These are phyloP conservation scores for Scrobipalpa atriplicella DNA, from an alignment of 2,888 invertebrate species.

Conservation along the genomic window DNA sequence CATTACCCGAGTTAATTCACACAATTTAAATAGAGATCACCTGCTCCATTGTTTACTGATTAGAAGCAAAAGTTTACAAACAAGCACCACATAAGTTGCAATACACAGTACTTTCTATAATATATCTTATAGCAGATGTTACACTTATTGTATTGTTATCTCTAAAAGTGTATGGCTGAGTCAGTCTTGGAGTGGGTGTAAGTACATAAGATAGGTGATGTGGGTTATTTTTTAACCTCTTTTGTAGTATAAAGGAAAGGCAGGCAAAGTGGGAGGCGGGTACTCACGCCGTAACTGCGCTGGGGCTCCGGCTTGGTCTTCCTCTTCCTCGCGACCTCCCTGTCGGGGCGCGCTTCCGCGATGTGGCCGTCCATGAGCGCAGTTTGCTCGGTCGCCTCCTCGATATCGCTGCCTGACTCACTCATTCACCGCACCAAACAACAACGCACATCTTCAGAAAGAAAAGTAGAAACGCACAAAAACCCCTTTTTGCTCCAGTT, in stretches of 20 bases:
- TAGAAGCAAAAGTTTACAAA: background rate
- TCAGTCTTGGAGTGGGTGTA: conserved; percentile 22
- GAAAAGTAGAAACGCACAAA: background rate
- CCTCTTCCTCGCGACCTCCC: conserved; percentile 82
- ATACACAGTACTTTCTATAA: background rate
- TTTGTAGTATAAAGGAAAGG: background rate
- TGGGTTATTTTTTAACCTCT: conserved; percentile 14
- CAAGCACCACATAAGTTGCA: background rate
- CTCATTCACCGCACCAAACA: conserved; percentile 67
- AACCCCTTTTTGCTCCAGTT: conserved; percentile 22
- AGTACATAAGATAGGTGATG: background rate
- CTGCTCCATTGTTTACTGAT: background rate
- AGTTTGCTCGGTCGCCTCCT: conserved; percentile 87
- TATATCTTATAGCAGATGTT: no score
- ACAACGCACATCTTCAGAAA: conserved; percentile 48
- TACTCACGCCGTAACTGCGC: conserved; percentile 80
- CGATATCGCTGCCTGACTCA: conserved; percentile 76
- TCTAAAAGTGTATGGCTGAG: background rate
- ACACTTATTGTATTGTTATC: background rate
- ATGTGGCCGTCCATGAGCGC: conserved; percentile 94
- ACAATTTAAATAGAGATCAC: background rate
- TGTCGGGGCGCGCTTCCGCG: conserved; percentile 84
- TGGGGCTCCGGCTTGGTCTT: conserved; percentile 79
- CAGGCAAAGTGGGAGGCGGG: background rate
- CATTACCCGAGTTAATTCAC: background rate